Percentiles rank a stretch among this genome's conserved stretches.
phyloP scores from a whole-genome alignment of 2,888 invertebrate genomes.

The Yponomeuta malinellus region DNA sequence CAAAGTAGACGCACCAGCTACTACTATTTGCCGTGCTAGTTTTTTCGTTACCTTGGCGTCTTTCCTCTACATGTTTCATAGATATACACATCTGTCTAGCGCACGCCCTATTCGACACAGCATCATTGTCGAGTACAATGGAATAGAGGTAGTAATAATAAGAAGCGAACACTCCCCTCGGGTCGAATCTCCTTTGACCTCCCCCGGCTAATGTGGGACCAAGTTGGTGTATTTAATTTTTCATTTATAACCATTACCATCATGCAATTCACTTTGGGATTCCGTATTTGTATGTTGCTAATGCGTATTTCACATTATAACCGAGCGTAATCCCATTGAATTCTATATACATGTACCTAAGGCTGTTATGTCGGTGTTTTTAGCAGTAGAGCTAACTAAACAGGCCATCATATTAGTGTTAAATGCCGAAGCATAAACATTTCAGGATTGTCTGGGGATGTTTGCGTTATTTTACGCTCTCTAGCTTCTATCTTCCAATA shows the following conservation, averaged over 20 bases:
- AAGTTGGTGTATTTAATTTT: background rate
- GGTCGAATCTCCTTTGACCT: background rate
- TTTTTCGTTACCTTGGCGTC: conserved; percentile 7
- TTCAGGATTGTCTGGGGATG: no score
- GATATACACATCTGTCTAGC: background rate
- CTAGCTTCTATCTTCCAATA: no score
- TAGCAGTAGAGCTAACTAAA: no score
- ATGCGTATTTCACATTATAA: no score
- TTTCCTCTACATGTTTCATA: conserved; percentile 11
- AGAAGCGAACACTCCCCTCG: background rate
- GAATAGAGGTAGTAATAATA: conserved; percentile 3
- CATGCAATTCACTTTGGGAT: background rate
- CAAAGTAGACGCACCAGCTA: no score
- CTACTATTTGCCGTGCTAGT: conserved; percentile 7
- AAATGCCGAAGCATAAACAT: no score
- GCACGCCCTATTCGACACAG: background rate
- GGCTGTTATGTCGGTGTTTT: no score
- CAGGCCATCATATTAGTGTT: no score
- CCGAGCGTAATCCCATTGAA: no score
- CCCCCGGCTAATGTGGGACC: background rate
- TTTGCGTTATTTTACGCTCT: no score
- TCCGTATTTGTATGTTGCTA: background rate
- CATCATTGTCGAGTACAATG: background rate
- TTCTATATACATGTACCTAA: no score
- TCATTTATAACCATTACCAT: background rate